phyloP scores from a whole-genome alignment of 2,888 invertebrate species.

The Nomada ferruginata region DNA sequence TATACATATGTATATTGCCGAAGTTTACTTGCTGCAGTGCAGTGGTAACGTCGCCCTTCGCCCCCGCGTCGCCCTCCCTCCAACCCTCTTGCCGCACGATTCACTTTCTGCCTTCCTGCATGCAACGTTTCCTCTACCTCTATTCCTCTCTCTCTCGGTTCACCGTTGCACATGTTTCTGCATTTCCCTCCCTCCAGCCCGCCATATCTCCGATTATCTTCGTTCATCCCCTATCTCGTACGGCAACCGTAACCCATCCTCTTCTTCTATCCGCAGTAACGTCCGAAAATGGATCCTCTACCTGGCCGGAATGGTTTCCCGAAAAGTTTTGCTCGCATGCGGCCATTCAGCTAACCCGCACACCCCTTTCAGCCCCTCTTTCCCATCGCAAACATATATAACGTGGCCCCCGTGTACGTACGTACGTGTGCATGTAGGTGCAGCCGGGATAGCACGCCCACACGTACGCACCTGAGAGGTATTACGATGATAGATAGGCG shows the following conservation, averaged over 20 bases:
- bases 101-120: conserved; percentile 32
- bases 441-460: not conserved
- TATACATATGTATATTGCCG: conserved; percentile 58
- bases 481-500: conserved; percentile 73
- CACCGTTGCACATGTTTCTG: not conserved
- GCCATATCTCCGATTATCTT: conserved; percentile 21
- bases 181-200: conserved; percentile 3
- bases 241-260: not conserved
- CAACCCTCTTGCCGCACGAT: conserved; percentile 15
- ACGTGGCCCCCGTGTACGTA: not conserved
- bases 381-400: conserved; percentile 11
- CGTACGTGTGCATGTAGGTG: not conserved
- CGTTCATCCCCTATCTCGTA: conserved; percentile 1
- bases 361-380: conserved; percentile 10
- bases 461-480: conserved; percentile 60
- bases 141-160: not conserved
- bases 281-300: conserved; percentile 68
- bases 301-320: conserved; percentile 61
- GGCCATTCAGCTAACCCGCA: conserved; percentile 6
- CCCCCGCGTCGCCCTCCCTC: conserved; percentile 17
- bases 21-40: conserved; percentile 73
- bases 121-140: conserved; percentile 13
- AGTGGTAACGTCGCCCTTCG: conserved; percentile 64
- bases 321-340: conserved; percentile 57
- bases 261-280: conserved; percentile 27